phyloP scores from a whole-genome alignment of 2,888 invertebrate species.

The Caenorhabditis virilis region DNA sequence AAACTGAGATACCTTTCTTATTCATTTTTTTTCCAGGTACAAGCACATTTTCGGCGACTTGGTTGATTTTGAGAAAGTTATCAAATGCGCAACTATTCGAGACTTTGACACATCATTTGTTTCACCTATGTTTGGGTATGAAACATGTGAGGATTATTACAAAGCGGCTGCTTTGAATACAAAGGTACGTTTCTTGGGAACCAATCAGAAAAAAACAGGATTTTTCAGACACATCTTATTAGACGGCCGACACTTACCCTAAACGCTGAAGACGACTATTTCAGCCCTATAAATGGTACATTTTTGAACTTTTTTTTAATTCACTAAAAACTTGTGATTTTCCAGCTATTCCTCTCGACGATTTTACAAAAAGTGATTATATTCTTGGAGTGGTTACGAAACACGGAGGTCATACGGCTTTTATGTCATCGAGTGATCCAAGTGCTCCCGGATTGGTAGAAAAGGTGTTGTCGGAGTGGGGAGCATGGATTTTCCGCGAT shows the following conservation, averaged over 20 bases:
- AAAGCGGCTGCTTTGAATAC: constrained; percentile 75
- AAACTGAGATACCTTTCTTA: too few species aligned
- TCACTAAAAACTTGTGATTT: background rate
- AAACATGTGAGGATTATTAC: constrained; percentile 82
- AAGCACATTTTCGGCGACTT: constrained; percentile 63
- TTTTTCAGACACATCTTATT: too few species aligned
- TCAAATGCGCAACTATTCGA: constrained; percentile 74
- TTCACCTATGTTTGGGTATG: constrained; percentile 83
- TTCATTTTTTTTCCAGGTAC: too few species aligned
- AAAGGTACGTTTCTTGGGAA: too few species aligned
- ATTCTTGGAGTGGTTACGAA: constrained; percentile 70
- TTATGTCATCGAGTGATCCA: constrained; percentile 70
- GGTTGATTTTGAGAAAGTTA: constrained; percentile 66
- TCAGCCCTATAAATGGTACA: constrained; percentile 76
- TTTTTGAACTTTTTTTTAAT: background rate
- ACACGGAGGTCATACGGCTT: constrained; percentile 72
- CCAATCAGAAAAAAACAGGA: too few species aligned
- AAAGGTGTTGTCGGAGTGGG: constrained; percentile 49
- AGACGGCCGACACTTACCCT: constrained; percentile 81
- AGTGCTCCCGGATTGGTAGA: constrained; percentile 58
- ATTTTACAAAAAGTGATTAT: constrained; percentile 69
- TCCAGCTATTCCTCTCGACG: constrained; percentile 70
- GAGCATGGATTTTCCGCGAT: constrained; percentile 47
- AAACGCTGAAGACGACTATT: constrained; percentile 86
- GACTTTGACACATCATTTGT: constrained; percentile 86